Evolutionary conservation across 2,113 vertebrate genomes (phyloP).

Genomic region (Proteles cristata): DNA sequence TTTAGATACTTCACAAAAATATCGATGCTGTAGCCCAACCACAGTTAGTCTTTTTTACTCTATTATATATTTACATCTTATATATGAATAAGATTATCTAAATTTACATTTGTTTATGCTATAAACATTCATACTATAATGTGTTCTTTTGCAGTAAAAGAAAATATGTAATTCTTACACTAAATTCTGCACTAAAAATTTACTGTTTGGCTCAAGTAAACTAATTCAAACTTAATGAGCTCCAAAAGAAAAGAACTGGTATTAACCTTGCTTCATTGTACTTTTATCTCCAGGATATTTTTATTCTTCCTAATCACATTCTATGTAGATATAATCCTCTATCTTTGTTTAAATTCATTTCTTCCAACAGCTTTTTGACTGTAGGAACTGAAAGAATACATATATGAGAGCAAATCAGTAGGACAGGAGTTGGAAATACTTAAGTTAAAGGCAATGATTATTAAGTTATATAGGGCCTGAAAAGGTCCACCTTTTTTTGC

Average conservation of each 20-base stretch:
- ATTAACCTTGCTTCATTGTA: not conserved
- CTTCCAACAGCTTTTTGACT: not conserved
- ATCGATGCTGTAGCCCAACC: not conserved
- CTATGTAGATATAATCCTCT: not conserved
- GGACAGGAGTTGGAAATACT: not conserved
- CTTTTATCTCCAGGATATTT: constrained; percentile 21
- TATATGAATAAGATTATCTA: not conserved
- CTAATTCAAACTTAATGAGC: not conserved
- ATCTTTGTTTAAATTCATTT: constrained; percentile 29
- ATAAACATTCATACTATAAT: not conserved
- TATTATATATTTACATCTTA: not conserved
- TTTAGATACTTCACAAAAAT: constrained; percentile 13
- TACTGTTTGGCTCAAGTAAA: not conserved
- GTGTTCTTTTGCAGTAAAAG: not conserved
- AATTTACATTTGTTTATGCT: constrained; percentile 37
- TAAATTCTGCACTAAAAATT: not conserved
- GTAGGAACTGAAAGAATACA: not conserved
- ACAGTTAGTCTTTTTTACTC: not conserved
- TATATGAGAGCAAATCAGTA: not conserved
- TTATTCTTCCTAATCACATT: constrained; percentile 29
- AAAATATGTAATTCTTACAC: not conserved
- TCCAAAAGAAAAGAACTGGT: constrained; percentile 3
- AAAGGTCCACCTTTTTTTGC: not conserved
- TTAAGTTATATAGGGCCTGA: not conserved
- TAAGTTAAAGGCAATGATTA: not conserved